A percentile compares a stretch with the other conserved stretches of the same genome.
Evolutionary conservation across 2,888 invertebrate species (phyloP).

Genomic region (Thalpophila matura): DNA sequence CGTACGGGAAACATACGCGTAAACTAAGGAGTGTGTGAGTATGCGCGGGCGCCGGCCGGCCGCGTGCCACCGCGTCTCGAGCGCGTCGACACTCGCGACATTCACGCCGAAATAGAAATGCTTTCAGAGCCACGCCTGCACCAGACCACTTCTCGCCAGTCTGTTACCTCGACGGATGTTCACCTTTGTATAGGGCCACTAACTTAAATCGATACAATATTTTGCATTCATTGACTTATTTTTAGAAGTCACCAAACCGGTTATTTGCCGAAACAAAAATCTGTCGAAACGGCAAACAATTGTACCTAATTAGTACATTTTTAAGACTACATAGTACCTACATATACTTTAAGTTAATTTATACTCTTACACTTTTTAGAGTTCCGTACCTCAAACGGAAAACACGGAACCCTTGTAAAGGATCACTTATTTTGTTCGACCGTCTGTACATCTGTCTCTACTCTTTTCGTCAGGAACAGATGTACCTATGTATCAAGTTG

Average conservation of each 20-base stretch:
- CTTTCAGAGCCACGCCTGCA: slow-evolving; percentile 69
- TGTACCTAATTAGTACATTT: no score
- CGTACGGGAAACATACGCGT: slow-evolving; percentile 79
- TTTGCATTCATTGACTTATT: slow-evolving; percentile 27
- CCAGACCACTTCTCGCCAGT: slow-evolving; percentile 55
- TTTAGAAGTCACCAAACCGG: neutral
- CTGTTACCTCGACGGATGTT: slow-evolving; percentile 62
- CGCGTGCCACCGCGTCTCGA: slow-evolving; percentile 74
- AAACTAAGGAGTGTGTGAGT: slow-evolving; percentile 78
- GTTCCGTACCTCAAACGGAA: no score
- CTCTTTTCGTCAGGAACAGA: no score
- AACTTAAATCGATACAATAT: neutral
- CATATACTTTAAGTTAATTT: no score
- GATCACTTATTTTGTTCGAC: no score
- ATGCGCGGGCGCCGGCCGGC: slow-evolving; percentile 72
- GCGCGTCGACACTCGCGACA: slow-evolving; percentile 71
- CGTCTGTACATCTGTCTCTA: no score
- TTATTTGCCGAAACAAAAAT: no score
- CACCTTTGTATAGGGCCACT: slow-evolving; percentile 16
- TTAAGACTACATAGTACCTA: no score
- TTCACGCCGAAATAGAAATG: slow-evolving; percentile 86
- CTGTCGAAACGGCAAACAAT: no score
- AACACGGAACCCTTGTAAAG: no score
- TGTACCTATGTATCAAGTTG: no score
- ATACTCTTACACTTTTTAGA: no score